These are phyloP conservation scores for Epistrophe grossulariae DNA, from an alignment of 2,888 invertebrate genomes.

Conservation along the genomic window DNA sequence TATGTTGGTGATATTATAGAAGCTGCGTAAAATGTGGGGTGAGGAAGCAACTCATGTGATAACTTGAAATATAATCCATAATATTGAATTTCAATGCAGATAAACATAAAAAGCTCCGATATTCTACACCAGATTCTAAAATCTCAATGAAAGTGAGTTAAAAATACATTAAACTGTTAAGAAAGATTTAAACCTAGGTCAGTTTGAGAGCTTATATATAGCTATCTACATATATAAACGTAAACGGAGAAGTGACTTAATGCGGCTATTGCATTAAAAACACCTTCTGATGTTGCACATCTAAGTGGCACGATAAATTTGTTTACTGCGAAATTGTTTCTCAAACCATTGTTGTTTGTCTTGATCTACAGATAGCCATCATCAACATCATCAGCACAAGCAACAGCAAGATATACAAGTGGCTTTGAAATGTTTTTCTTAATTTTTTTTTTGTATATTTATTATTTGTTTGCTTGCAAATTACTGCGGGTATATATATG, in stretches of 20 bases:
- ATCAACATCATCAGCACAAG: neutral
- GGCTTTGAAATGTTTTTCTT: conserved; percentile 41
- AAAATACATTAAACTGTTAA: conserved; percentile 10
- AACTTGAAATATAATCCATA: conserved; percentile 27
- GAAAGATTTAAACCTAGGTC: conserved; percentile 55
- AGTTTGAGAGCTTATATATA: conserved; percentile 15
- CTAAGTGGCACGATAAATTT: conserved; percentile 56
- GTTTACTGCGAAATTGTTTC: conserved; percentile 51
- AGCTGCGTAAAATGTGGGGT: conserved; percentile 21
- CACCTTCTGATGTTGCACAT: conserved; percentile 56
- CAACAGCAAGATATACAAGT: conserved; percentile 23
- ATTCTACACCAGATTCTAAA: neutral
- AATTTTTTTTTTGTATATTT: neutral
- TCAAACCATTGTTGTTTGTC: conserved; percentile 62
- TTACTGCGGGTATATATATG: conserved; percentile 8
- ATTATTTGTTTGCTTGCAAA: conserved; percentile 15
- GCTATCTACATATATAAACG: neutral
- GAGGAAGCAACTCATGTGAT: conserved; percentile 35
- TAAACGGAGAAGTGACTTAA: neutral
- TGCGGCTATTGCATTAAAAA: conserved; percentile 46
- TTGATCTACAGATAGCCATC: conserved; percentile 49
- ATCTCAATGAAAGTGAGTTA: conserved; percentile 55
- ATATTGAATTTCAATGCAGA: conserved; percentile 47
- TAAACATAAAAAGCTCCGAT: neutral
- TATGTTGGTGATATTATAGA: conserved; percentile 10